Conservation (phyloP, 1,140 invertebrate species). For the Eulimnadia texana region DNA sequence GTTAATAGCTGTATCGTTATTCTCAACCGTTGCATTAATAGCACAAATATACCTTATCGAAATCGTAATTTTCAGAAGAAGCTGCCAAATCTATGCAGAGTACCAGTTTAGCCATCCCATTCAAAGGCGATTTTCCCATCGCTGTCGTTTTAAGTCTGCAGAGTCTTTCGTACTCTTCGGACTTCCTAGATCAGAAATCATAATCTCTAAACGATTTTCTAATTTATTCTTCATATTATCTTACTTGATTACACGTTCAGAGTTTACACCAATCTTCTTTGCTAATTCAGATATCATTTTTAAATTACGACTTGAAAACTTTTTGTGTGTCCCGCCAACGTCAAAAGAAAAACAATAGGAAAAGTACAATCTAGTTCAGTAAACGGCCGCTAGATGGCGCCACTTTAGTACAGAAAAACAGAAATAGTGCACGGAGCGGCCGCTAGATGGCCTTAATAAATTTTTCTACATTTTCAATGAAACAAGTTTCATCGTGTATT, state of each 20-base stretch:
- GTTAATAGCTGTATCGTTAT: too few relatives aligned
- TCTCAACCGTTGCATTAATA: too few relatives aligned
- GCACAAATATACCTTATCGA: background rate
- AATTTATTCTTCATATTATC: too few relatives aligned
- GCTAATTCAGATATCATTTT: background rate
- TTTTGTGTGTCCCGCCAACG: too few relatives aligned
- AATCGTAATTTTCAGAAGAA: background rate
- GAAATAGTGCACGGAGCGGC: too few relatives aligned
- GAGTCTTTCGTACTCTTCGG: background rate
- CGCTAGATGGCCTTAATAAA: too few relatives aligned
- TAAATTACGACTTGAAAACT: background rate
- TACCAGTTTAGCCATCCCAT: background rate
- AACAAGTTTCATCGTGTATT: too few relatives aligned
- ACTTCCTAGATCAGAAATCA: background rate
- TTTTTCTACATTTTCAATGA: too few relatives aligned
- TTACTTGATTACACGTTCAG: background rate
- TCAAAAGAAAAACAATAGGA: too few relatives aligned
- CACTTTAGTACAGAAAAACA: too few relatives aligned
- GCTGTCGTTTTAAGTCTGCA: background rate
- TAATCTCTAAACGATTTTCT: background rate
- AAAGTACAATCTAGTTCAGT: too few relatives aligned
- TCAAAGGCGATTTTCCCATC: background rate
- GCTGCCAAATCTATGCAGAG: background rate
- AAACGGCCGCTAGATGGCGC: too few relatives aligned
- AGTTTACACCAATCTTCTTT: background rate